phyloP scores from a whole-genome alignment of 2,113 vertebrate species.

The Neotragus pygmaeus region DNA sequence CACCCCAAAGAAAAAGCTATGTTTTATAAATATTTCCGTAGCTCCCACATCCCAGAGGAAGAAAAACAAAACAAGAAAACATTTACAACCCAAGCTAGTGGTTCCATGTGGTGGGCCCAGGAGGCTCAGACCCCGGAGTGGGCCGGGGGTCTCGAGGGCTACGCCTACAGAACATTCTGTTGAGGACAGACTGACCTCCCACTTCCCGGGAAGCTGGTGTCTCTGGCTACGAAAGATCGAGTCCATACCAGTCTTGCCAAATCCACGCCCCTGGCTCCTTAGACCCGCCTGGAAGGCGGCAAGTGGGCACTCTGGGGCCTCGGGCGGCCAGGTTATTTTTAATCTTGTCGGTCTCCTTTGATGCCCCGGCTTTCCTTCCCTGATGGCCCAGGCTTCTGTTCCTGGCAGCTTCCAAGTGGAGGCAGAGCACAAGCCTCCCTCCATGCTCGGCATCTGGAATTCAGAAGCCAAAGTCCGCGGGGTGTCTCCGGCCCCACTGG shows the following conservation, averaged over 20 bases:
- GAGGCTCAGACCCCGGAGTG: background rate
- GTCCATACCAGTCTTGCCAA: background rate
- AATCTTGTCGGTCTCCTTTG: constrained; percentile 59
- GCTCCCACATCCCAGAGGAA: background rate
- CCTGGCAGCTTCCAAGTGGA: constrained; percentile 36
- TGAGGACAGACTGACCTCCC: background rate
- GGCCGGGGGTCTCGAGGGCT: background rate
- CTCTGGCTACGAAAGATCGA: constrained; percentile 27
- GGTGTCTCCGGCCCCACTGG: background rate
- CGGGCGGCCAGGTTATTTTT: constrained; percentile 65
- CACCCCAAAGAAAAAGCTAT: no score
- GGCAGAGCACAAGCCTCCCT: background rate
- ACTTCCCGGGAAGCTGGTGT: background rate
- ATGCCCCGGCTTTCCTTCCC: constrained; percentile 37
- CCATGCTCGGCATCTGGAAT: background rate
- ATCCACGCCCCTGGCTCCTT: constrained; percentile 6
- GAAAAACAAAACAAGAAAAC: constrained; percentile 77
- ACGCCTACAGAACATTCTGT: background rate
- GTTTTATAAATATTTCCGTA: no score
- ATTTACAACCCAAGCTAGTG: constrained; percentile 95
- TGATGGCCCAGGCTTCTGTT: constrained; percentile 5
- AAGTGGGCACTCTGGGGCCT: background rate
- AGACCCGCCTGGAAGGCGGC: constrained; percentile 27
- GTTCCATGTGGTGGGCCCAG: constrained; percentile 82
- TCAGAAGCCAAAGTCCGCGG: background rate